Percentiles rank a stretch among this genome's conserved stretches.
Evolutionary conservation across 1,140 invertebrate species (phyloP).

Genomic region (Coelopa frigida): DNA sequence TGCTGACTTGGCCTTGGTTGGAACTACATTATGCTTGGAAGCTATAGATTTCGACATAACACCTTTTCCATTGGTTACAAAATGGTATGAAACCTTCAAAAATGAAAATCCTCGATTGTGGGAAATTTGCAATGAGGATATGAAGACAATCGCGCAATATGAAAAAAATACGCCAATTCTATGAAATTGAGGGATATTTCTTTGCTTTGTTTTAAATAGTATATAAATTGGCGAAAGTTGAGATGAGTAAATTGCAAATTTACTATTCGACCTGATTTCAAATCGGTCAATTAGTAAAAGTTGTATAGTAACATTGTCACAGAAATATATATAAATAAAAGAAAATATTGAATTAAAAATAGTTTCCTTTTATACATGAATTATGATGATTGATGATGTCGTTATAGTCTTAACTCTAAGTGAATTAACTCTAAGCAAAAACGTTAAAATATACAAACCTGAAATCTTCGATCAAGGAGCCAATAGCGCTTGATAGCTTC

Average conservation of each 20-base stretch:
- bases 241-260: too few relatives aligned
- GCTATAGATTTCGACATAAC: slow-evolving; percentile 60
- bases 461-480: slow-evolving; percentile 80
- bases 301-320: not conserved
- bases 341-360: too few relatives aligned
- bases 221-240: too few relatives aligned
- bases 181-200: slow-evolving; percentile 21
- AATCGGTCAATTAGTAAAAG: not conserved
- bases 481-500: slow-evolving; percentile 71
- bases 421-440: not conserved
- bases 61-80: slow-evolving; percentile 48
- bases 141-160: slow-evolving; percentile 58
- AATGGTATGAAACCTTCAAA: slow-evolving; percentile 66
- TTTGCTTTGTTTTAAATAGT: not conserved
- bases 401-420: not conserved
- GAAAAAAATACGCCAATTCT: slow-evolving; percentile 62
- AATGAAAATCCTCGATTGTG: slow-evolving; percentile 57
- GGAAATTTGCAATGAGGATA: slow-evolving; percentile 57
- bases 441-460: slow-evolving; percentile 20
- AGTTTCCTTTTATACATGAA: not conserved
- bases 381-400: not conserved
- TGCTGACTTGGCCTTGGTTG: slow-evolving; percentile 62
- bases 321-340: too few relatives aligned
- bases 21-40: slow-evolving; percentile 63
- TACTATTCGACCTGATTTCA: too few relatives aligned